Base-by-base conservation (phyloP, 2,888 invertebrate genomes). In the Eremobia ochroleuca region DNA sequence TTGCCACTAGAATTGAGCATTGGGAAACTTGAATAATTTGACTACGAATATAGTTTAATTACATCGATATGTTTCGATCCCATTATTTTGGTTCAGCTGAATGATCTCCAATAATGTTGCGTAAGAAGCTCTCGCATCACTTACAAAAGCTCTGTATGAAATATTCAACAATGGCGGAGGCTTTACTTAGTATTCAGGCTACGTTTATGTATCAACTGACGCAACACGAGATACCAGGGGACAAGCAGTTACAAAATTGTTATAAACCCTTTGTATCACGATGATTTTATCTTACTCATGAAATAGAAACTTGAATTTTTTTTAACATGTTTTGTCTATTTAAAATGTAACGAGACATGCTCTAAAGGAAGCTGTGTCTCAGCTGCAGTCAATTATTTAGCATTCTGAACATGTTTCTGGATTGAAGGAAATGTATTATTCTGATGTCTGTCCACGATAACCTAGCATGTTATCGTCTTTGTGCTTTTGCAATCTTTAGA, bases 181-280 rank as follows among this genome's bases (percentile, higher is more conserved):
- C 86, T 92, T 92, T 92, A 82, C 89, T 95, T 94, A 88, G 92
- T 96, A 96, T 96, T 95, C 96, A 93, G 94, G 92, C 87, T 94
- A 89, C 91, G 92, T 92, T 84, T 90, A 73, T 91, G 85, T 91
- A 91, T 91, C 92, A 90, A 85, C 87, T 94, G 92, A 93, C 90
- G 93, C 90, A 93, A 94, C 87, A 88, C 91, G 91, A 92, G 90
- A 90, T 90, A 92, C 92, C 92, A 89, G 89, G 71, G 87, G 88
- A 84, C 80, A 82, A 88, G 86, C 85, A 82, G 81, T 86, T 86
- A 79, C 82, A 79, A 86, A 83, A 85, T 85, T 76, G 75, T 79
- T 73, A 73, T 73, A 83, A 83, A 83, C 86, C 88, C 88, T 89
- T 88, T 75, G 72, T 82, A 82, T 62, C 76, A 82, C 46, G 79